Evolutionary conservation across 2,888 invertebrate species (phyloP), one percentile per base, ranked within the genome.

Genomic region (Diarsia brunnea): DNA sequence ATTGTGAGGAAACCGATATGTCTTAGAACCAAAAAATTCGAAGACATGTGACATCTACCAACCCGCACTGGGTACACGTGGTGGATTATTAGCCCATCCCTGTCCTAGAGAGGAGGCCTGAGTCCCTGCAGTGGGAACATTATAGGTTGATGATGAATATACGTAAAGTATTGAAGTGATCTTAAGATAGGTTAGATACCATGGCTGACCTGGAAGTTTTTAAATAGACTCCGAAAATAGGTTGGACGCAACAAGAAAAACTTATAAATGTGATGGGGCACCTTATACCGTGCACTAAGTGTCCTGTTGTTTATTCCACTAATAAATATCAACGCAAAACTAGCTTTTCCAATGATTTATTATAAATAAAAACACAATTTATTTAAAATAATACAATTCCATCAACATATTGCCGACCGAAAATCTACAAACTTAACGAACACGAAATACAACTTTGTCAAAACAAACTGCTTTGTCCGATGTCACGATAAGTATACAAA

Each of bases 401-500:
- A 58, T 24, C 8, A 16, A 69, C 0, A 47, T 24, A 21, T 43
- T 7, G 14, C 27, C 21, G 27, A 43, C 31, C 21, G 21, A 58
- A 45, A 64, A 55, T 49, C 53, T 27, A 4, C 19, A 47, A 74
- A 63, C 55, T 38, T 68, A 47, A 55, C 63, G 51, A 60, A 65
- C 55, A 65, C 47, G 43, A 69, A n/a, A 68, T 45, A 61, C 8
- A 71, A 68, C 80, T 73, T 53, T 31, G n/a, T 21, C 60, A 31
- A 80, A 71, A 75, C 69, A 80, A 80, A 84, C 64, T 12, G 53
- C 69, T 66, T 73, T 70, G 69, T 76, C 72, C 53, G 45, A 68
- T 60, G 27, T 27, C 69, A 72, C 80, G 75, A 69, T 83, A 73
- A 67, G 73, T 81, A 61, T 24, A 74, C 82, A 79, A 84, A 81